A percentile compares a stretch with the other conserved stretches of the same genome.
Evolutionary conservation across 2,113 vertebrate genomes (phyloP).

Genomic region (Microtus richardsoni): DNA sequence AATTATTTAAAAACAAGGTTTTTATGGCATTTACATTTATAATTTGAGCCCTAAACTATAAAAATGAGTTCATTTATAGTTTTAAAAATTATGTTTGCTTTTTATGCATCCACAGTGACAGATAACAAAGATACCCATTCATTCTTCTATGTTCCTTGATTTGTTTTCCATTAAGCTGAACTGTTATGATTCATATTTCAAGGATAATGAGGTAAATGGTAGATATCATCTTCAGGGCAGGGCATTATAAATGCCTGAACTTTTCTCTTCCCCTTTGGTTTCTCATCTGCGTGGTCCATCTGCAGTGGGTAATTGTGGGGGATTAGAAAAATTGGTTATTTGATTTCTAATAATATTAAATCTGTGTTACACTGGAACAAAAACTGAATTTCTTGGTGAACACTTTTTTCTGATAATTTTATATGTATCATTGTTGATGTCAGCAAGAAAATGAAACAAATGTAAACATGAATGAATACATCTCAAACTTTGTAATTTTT

Average conservation of each 20-base stretch:
- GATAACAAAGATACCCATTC: neutral
- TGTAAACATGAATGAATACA: neutral
- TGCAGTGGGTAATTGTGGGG: neutral
- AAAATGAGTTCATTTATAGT: neutral
- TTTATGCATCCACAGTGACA: neutral
- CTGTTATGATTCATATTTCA: neutral
- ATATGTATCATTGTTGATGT: neutral
- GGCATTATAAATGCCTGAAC: neutral
- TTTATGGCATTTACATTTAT: slow-evolving; percentile 5
- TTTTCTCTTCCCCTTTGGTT: neutral
- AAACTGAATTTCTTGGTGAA: neutral
- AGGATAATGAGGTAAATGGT: neutral
- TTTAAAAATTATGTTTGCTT: neutral
- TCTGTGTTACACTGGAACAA: neutral
- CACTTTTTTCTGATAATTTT: neutral
- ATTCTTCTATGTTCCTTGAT: neutral
- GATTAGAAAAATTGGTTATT: neutral
- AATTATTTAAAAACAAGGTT: slow-evolving; percentile 42
- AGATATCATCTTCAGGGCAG: neutral
- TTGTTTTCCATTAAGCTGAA: neutral
- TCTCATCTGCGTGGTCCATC: neutral
- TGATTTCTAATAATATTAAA: neutral
- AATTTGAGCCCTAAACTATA: slow-evolving; percentile 6
- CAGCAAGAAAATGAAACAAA: neutral
- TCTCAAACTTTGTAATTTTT: neutral